These are phyloP conservation scores for Porites evermanni DNA, from an alignment of 92 coral and sea anemone genomes.

Conservation along the genomic window DNA sequence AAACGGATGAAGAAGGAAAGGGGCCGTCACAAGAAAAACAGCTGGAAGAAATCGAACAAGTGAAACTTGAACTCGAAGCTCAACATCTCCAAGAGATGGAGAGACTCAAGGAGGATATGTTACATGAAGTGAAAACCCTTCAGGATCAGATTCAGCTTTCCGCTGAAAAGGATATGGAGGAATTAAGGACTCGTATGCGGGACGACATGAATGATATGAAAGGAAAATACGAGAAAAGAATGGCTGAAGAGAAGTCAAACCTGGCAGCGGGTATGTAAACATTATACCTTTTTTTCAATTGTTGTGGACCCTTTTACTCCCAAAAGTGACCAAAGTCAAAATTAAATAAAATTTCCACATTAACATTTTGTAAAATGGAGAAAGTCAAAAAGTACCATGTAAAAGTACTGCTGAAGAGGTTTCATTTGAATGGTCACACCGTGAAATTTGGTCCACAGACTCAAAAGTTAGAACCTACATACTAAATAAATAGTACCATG, in stretches of 20 bases:
- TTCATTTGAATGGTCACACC: no score
- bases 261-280: constrained; percentile 27
- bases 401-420: no score
- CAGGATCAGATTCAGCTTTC: constrained; percentile 80
- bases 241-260: constrained; percentile 39
- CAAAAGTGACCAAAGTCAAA: no score
- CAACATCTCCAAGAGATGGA: constrained; percentile 79
- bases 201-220: constrained; percentile 69
- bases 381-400: no score
- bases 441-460: no score
- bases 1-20: no score
- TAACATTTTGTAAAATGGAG: no score
- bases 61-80: constrained; percentile 64
- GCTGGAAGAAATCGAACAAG: constrained; percentile 28
- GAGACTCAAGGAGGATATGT: constrained; percentile 72
- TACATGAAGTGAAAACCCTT: constrained; percentile 71
- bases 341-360: no score
- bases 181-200: constrained; percentile 62
- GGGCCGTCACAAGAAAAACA: constrained; percentile 17
- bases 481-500: no score
- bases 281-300: not conserved
- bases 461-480: no score
- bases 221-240: constrained; percentile 41
- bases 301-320: not conserved
- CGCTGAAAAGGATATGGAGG: constrained; percentile 82